Evolutionary conservation across 2,797 vertebrate species (phyloP), one percentile per base, ranked within the genome.

Genomic region (Gallirallus australis): DNA sequence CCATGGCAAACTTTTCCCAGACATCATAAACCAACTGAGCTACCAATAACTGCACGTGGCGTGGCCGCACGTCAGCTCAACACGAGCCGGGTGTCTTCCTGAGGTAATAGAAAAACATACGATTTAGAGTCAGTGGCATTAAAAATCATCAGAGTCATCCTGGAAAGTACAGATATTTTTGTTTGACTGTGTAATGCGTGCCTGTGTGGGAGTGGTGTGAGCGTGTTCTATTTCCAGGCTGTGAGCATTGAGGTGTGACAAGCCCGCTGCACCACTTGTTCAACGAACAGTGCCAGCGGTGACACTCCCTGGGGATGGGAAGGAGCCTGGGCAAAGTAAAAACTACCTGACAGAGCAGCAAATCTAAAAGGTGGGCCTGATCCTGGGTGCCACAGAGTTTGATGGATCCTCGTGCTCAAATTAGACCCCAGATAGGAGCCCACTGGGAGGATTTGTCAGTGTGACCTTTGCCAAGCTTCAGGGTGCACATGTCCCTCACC

Each of bases 91-190:
- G 75, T 85, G 79, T 80, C 82, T 86, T 89, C 83, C 65, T 89
- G 81, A 94, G 86, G 84, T 57, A 85, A 89, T 16, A 81, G 61
- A 64, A 54, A 81, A 94, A 68, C 93, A 78, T 76, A 90, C 95
- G 95, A 94, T 89, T 87, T 89, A 86, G 84, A 91, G 75, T 89
- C 94, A 92, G 83, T 68, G 86, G 88, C 81, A 95, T 93, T 95
- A 94, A 92, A 96, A 92, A 77, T 7, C 21, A 48, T 20, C 17
- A 25, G 90, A 96, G 92, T 96, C 96, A 96, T 93, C 69, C 61
- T 0, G 79, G 94, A 96, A 97, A 96, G 90, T 95, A 96, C 90
- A 95, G 96, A 91, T 97, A 96, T 96, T 96, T 96, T 94, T 87
- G 86, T 93, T 73, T 93, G 88, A 80, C 95, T 96, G 68, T 89